Evolutionary conservation across 2,888 invertebrate species (phyloP), one percentile per base, ranked within the genome.

Genomic region (Eledona agricola): DNA sequence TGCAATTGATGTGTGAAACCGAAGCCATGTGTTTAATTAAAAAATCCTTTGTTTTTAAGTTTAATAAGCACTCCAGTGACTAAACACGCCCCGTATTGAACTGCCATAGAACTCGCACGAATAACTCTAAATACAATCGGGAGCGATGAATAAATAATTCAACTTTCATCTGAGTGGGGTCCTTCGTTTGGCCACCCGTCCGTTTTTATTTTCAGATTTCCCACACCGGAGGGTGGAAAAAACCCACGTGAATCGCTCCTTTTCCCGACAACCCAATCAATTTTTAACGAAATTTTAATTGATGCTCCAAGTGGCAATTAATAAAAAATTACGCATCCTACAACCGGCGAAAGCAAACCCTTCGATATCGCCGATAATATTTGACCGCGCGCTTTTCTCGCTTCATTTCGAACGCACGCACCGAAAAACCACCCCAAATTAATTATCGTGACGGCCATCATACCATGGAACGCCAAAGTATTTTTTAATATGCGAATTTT

Each of bases 11-110:
- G 74, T 75, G 75, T 75, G 74, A 74, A 74, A 72, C 72, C 71
- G 70, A 68, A 67, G 71, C 71, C 71, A 67, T 70, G 70, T 74
- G 74, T 75, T 75, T 74, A 75, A 75, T 75, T 75, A 75, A 75
- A 75, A 75, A 75, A 73, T 73, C 74, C 72, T 73, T 75, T 75
- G 74, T 75, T 74, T 74, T 74, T 74, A 72, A 74, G 72, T 74
- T 74, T 75, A 75, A 75, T 75, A 74, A 75, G 74, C 73, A 72
- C 72, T 72, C 69, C 66, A 63, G 55, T 70, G 69, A 65, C 67
- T 69, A 72, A 70, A 71, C 70, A 70, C 70, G 66, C 67, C 65
- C 65, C 59, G 59, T 65, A 69, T 69, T 69, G 68, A 67, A 60
- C 64, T 60, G 63, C 67, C 62, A 67, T 68, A 69, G 69, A 68